Evolutionary conservation across 2,113 vertebrate genomes (phyloP), one percentile per base, ranked within the genome.

Genomic region (Bufo bufo): DNA sequence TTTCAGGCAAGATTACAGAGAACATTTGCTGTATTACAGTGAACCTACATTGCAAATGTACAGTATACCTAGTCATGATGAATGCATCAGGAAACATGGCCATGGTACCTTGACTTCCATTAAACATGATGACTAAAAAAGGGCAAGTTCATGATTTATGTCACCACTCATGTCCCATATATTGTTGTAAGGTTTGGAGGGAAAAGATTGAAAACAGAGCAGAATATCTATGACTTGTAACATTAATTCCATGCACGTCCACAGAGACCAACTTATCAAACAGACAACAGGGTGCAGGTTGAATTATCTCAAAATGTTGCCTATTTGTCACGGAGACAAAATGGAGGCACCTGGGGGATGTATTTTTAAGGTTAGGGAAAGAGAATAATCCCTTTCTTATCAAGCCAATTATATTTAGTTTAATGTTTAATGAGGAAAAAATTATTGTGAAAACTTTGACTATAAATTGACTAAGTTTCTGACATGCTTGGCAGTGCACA

Each of bases 101-200:
- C 85, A 63, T 79, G 50, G 69, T 69, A 71, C 77, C 85, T 56
- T 80, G 85, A 87, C 85, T 81, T 80, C 61, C 77, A 80, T 80
- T 81, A 86, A 86, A 56, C 77, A 69, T 86, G 59, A 86, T 69
- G 85, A 86, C 85, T 86, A 49, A 86, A 86, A 78, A 86, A 86
- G 85, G 85, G 75, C 85, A 86, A 80, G 45, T 77, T 69, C 13
- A 47, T 86, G 63, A 80, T 86, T 79, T 79, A 80, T 86, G 20
- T 79, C 56, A 61, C 17, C 69, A 49, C 56, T 47, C n/a, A 17
- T 52, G 49, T 79, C 10, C 61, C 77, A 66, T 86, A 17, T 23
- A 45, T 2, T 86, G 61, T 4, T 45, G 47, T 8, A 86, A 20
- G 61, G 49, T 19, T 86, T n/a, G 16, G 43, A 80, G 59, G 49